Evolutionary conservation across 2,797 vertebrate species (phyloP).

Genomic region (Arnoldichthys spilopterus): DNA sequence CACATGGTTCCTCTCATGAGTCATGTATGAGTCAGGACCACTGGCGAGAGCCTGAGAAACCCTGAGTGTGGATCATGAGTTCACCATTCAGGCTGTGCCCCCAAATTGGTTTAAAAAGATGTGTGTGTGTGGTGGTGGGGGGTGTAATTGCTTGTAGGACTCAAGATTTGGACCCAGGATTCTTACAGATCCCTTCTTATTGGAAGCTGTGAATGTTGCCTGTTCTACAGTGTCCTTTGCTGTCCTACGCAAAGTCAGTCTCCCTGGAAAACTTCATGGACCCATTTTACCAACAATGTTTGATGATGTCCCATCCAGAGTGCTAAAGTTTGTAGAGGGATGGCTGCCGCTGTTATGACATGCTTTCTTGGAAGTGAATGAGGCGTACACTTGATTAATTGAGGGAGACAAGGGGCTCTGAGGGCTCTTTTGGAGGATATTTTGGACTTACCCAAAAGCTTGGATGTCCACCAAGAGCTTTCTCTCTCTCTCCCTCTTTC

Average conservation of each 20-base stretch:
- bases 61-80: background rate
- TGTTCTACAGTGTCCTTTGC: slow-evolving; percentile 17
- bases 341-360: background rate
- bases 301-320: background rate
- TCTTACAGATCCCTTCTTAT: slow-evolving; percentile 1
- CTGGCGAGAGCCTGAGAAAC: slow-evolving; percentile 30
- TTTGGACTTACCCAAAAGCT: slow-evolving; percentile 9
- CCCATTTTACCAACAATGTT: slow-evolving; percentile 9
- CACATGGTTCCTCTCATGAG: slow-evolving; percentile 12
- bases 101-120: background rate
- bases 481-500: background rate
- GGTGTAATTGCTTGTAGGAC: slow-evolving; percentile 8
- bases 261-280: background rate
- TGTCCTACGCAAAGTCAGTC: background rate
- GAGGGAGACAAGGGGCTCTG: slow-evolving; percentile 20
- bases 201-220: slow-evolving; percentile 14
- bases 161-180: slow-evolving; percentile 13
- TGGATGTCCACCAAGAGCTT: slow-evolving; percentile 24
- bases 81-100: background rate
- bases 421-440: slow-evolving; percentile 20
- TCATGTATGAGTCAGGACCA: slow-evolving; percentile 39
- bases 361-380: slow-evolving; percentile 16
- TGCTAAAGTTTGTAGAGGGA: slow-evolving; percentile 9
- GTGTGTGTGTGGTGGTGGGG: background rate
- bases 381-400: slow-evolving; percentile 13